Evolutionary conservation across 2,888 invertebrate species (phyloP).

Genomic region (Danaus chrysippus): DNA sequence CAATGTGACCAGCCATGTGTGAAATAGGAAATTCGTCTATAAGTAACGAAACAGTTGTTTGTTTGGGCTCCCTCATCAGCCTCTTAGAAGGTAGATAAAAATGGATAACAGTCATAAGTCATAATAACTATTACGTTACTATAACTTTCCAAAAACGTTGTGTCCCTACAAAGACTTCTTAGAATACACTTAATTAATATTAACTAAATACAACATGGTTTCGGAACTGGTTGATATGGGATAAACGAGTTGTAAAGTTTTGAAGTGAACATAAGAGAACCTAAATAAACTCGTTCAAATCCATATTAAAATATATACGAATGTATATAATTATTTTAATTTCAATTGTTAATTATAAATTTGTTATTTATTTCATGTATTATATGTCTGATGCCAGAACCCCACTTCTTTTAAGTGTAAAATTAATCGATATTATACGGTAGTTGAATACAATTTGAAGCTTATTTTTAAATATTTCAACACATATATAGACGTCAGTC

Average conservation of each 20-base stretch:
- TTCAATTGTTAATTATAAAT: too few species aligned
- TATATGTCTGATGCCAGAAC: too few species aligned
- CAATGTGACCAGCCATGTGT: conserved; percentile 71
- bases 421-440: too few species aligned
- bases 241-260: conserved; percentile 34
- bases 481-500: too few species aligned
- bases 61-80: conserved; percentile 63
- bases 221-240: conserved; percentile 7
- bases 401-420: too few species aligned
- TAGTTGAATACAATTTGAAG: too few species aligned
- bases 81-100: conserved; percentile 66
- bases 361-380: too few species aligned
- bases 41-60: conserved; percentile 69
- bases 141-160: conserved; percentile 3
- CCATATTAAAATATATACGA: conserved; percentile 25
- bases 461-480: too few species aligned
- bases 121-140: conserved; percentile 32
- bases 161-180: not conserved
- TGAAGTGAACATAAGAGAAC: conserved; percentile 25
- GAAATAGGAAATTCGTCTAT: conserved; percentile 77
- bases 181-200: not conserved
- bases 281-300: conserved; percentile 42
- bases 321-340: too few species aligned
- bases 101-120: conserved; percentile 64
- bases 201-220: not conserved